phyloP scores from a whole-genome alignment of 2,888 invertebrate species.

The Nymphalis polychloros region DNA sequence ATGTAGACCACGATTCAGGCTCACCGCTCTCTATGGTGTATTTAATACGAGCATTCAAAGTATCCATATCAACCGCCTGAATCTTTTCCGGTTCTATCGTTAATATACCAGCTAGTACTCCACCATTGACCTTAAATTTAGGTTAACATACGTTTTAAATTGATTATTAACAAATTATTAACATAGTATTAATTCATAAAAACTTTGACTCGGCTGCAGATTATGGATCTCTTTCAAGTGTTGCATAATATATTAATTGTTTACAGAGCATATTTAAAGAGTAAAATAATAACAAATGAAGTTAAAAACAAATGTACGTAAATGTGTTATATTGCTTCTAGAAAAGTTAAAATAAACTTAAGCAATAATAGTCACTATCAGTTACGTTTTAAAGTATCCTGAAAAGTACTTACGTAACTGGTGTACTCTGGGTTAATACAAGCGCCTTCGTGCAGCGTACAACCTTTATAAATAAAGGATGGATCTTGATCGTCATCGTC shows the following conservation, averaged over 20 bases:
- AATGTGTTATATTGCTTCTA: too few relatives aligned
- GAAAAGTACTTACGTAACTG: conserved; percentile 84
- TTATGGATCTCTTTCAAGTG: too few relatives aligned
- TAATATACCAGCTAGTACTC: conserved; percentile 90
- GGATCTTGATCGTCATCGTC: conserved; percentile 96
- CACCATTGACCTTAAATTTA: conserved; percentile 86
- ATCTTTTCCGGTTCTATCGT: conserved; percentile 93
- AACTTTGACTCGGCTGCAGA: too few relatives aligned
- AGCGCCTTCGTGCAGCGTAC: conserved; percentile 89
- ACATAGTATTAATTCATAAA: too few relatives aligned
- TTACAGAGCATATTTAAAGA: too few relatives aligned
- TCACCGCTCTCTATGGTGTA: conserved; percentile 91
- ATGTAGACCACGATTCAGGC: conserved; percentile 88
- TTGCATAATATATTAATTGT: too few relatives aligned
- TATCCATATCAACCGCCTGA: conserved; percentile 94
- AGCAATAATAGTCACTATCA: neutral
- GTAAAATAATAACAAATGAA: too few relatives aligned
- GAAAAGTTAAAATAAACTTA: neutral
- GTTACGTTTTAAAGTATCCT: neutral
- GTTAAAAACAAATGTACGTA: too few relatives aligned
- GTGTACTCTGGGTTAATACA: conserved; percentile 94
- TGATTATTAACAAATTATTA: neutral
- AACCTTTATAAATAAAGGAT: conserved; percentile 93
- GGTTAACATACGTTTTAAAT: neutral
- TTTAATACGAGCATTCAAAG: conserved; percentile 90